Conservation (phyloP, 2,888 invertebrate genomes). For the Drosophila ustulata region DNA sequence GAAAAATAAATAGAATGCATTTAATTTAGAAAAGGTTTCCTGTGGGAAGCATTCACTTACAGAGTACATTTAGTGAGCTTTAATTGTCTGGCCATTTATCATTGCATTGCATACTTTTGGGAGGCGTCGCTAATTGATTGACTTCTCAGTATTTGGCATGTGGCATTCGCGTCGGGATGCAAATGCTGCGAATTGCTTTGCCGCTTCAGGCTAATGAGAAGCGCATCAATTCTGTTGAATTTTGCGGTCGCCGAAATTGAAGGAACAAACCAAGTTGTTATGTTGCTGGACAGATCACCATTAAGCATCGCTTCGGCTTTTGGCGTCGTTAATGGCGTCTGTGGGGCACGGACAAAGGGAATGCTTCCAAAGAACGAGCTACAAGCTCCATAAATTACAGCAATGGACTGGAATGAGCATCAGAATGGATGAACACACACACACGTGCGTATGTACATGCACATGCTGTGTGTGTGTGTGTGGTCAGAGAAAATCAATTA, state of each 20-base stretch:
- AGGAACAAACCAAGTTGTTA: neutral
- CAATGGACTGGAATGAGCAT: slow-evolving; percentile 26
- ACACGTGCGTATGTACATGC: too few species aligned
- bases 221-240: slow-evolving; percentile 27
- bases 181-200: slow-evolving; percentile 14
- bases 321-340: neutral
- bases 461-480: slow-evolving; percentile 6
- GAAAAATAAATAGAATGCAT: too few species aligned
- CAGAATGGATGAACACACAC: neutral
- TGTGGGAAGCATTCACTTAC: too few species aligned
- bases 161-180: neutral
- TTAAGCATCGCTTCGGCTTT: slow-evolving; percentile 24
- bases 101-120: neutral
- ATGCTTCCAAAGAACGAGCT: neutral
- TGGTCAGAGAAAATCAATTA: slow-evolving; percentile 62
- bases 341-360: neutral
- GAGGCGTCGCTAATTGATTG: neutral
- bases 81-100: neutral
- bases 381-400: slow-evolving; percentile 43
- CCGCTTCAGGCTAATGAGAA: slow-evolving; percentile 52
- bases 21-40: too few species aligned
- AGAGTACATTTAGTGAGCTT: neutral
- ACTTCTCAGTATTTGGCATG: neutral
- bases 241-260: neutral
- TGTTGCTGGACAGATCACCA: slow-evolving; percentile 16